Evolutionary conservation across 2,888 invertebrate species (phyloP).

Genomic region (Copidosoma aretas): DNA sequence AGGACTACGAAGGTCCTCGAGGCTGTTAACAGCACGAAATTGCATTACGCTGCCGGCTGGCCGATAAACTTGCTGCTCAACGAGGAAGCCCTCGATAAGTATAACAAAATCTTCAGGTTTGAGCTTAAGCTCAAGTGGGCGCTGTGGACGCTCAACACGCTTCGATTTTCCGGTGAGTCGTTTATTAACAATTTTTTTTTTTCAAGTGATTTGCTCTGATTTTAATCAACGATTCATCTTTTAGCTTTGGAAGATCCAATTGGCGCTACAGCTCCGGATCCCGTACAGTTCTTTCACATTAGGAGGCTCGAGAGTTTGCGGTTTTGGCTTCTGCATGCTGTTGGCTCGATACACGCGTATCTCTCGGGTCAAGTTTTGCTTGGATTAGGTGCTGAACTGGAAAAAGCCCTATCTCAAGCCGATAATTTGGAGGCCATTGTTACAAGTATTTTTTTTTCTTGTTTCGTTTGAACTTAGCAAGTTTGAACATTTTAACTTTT

Average conservation of each 20-base stretch:
- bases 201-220: background rate
- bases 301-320: slow-evolving; percentile 65
- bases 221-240: background rate
- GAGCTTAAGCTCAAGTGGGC: slow-evolving; percentile 67
- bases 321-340: slow-evolving; percentile 66
- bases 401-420: slow-evolving; percentile 53
- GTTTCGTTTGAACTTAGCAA: background rate
- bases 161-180: slow-evolving; percentile 59
- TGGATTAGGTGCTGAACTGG: slow-evolving; percentile 54
- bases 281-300: slow-evolving; percentile 54
- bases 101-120: slow-evolving; percentile 64
- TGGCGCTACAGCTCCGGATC: slow-evolving; percentile 35
- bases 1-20: slow-evolving; percentile 53
- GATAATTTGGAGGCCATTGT: slow-evolving; percentile 57
- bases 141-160: slow-evolving; percentile 64
- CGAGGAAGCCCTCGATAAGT: slow-evolving; percentile 53
- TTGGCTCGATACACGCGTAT: slow-evolving; percentile 66
- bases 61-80: slow-evolving; percentile 60
- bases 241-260: slow-evolving; percentile 26
- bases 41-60: slow-evolving; percentile 60
- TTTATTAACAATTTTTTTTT: too few relatives aligned
- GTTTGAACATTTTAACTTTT: background rate
- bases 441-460: slow-evolving; percentile 30
- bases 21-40: slow-evolving; percentile 54
- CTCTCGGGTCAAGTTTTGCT: slow-evolving; percentile 65